phyloP scores from a whole-genome alignment of 1,140 invertebrate species.

The Laupala kohalensis region DNA sequence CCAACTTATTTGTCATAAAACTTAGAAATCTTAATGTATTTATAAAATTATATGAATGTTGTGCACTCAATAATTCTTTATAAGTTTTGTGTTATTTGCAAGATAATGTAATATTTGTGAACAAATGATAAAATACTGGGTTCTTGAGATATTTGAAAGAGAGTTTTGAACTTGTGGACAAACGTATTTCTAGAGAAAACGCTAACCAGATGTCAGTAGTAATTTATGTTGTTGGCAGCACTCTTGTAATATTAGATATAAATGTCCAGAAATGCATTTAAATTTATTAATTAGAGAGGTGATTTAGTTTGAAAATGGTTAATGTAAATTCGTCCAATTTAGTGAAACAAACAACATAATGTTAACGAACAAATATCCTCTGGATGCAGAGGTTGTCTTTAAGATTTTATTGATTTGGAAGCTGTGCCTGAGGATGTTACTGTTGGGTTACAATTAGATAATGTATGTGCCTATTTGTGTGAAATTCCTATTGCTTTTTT shows the following conservation, averaged over 20 bases:
- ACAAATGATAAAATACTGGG: background rate
- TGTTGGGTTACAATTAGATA: background rate
- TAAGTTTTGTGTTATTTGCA: background rate
- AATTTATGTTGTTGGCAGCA: background rate
- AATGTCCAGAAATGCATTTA: background rate
- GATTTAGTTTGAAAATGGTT: background rate
- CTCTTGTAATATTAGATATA: background rate
- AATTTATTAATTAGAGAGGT: background rate
- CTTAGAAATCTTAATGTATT: slow-evolving; percentile 1
- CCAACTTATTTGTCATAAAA: slow-evolving; percentile 7
- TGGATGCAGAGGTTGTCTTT: too few relatives aligned
- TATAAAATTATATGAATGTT: background rate
- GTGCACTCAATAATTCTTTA: background rate
- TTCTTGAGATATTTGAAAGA: background rate
- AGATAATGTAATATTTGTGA: background rate
- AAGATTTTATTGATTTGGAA: background rate
- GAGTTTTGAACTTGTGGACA: background rate
- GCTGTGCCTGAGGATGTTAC: background rate
- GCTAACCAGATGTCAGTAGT: background rate
- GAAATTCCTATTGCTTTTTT: background rate
- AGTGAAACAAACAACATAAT: background rate
- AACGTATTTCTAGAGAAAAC: background rate
- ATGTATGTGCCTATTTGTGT: background rate
- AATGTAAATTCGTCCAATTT: background rate
- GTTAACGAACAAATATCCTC: too few relatives aligned